A percentile compares a stretch with the other conserved stretches of the same genome.
These are phyloP conservation scores for Thymelicus acteon DNA, from an alignment of 2,888 invertebrate genomes.

Conservation along the genomic window DNA sequence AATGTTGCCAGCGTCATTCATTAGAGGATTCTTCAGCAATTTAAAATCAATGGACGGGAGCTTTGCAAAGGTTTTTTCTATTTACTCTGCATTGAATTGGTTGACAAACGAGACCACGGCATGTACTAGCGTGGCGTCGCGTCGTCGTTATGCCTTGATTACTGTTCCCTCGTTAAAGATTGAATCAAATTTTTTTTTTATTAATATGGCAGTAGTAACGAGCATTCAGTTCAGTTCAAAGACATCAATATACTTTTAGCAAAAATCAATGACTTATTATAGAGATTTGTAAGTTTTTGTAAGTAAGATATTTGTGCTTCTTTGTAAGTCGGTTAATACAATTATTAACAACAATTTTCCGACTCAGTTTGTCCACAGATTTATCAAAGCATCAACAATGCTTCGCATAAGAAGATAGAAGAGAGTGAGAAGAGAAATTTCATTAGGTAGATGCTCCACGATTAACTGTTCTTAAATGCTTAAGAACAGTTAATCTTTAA, in stretches of 20 bases:
- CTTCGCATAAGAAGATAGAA: too few species aligned
- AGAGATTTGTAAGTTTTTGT: too few species aligned
- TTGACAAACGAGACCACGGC: conserved; percentile 24
- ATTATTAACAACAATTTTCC: too few species aligned
- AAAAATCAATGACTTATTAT: neutral
- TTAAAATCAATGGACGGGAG: conserved; percentile 28
- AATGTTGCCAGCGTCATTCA: conserved; percentile 26
- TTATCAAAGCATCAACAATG: too few species aligned
- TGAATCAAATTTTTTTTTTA: conserved; percentile 2
- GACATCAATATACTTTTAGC: neutral
- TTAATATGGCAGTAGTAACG: neutral
- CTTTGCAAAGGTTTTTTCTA: conserved; percentile 21
- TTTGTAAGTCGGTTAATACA: too few species aligned
- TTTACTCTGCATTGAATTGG: conserved; percentile 27
- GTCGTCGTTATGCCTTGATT: conserved; percentile 17
- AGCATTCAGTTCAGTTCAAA: neutral
- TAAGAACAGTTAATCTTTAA: too few species aligned
- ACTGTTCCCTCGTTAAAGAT: conserved; percentile 22
- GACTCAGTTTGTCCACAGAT: too few species aligned
- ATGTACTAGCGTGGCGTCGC: neutral
- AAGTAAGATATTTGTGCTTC: too few species aligned
- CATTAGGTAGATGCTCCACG: too few species aligned
- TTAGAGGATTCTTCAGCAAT: conserved; percentile 34
- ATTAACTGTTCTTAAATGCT: too few species aligned
- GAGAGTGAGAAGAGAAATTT: too few species aligned